Percentiles rank a stretch among this genome's conserved stretches.
These are phyloP conservation scores for Syrrhaptes paradoxus DNA, from an alignment of 2,113 vertebrate species.

Conservation along the genomic window DNA sequence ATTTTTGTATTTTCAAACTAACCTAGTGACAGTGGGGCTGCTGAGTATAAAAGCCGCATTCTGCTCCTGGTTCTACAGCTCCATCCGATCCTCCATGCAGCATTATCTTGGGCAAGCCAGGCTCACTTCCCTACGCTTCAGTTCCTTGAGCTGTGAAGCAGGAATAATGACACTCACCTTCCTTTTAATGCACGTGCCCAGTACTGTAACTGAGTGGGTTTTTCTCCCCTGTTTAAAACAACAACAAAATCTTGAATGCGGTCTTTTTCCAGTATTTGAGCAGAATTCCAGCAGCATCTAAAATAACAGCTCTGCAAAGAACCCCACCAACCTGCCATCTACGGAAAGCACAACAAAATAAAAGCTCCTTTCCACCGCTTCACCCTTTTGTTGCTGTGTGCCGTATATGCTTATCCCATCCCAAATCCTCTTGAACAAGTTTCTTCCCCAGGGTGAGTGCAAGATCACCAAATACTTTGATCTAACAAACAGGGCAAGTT, in stretches of 20 bases:
- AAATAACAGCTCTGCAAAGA: neutral
- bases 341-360: neutral
- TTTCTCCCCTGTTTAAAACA: neutral
- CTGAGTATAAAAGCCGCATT: neutral
- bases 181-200: neutral
- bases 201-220: neutral
- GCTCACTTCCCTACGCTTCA: neutral
- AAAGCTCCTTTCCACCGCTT: neutral
- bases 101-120: neutral
- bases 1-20: neutral
- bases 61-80: neutral
- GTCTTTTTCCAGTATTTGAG: neutral
- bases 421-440: neutral
- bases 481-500: neutral
- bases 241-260: neutral
- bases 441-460: neutral
- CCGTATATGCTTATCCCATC: neutral
- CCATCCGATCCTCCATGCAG: neutral
- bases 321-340: neutral
- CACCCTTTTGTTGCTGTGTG: neutral
- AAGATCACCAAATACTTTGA: neutral
- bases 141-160: neutral
- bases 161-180: neutral
- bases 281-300: neutral
- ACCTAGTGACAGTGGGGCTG: neutral